phyloP scores from a whole-genome alignment of 2,113 vertebrate species.

The Microtus oregoni region DNA sequence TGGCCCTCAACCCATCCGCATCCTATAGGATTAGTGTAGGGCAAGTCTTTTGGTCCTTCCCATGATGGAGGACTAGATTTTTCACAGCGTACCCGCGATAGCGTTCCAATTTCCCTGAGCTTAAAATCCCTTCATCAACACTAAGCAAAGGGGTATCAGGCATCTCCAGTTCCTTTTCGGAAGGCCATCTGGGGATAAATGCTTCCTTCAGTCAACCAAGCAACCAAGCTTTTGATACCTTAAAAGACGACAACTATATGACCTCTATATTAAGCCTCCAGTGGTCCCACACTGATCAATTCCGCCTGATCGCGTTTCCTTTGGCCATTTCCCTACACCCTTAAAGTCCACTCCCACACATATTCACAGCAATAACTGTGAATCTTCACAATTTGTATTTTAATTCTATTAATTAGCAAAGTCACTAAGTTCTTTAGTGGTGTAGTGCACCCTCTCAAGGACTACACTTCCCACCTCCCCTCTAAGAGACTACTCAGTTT shows the following conservation, averaged over 20 bases:
- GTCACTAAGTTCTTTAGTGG: not conserved
- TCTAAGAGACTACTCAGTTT: not conserved
- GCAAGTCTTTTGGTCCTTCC: not conserved
- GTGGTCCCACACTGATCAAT: not conserved
- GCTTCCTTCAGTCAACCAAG: not conserved
- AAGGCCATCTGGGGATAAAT: not conserved
- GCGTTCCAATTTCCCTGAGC: not conserved
- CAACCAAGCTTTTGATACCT: not conserved
- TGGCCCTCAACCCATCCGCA: not conserved
- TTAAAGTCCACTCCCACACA: not conserved
- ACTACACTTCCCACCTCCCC: not conserved
- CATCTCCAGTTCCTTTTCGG: not conserved
- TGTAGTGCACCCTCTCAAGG: not conserved
- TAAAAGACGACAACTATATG: not conserved
- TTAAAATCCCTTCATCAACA: not conserved
- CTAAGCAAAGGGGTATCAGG: not conserved
- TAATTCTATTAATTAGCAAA: not conserved
- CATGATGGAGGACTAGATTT: no score
- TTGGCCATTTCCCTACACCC: no score
- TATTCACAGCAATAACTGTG: no score
- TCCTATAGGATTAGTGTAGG: not conserved
- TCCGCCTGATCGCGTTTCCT: not conserved
- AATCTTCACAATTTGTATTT: no score
- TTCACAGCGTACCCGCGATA: no score
- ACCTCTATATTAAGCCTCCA: not conserved